Evolutionary conservation across 2,888 invertebrate genomes (phyloP).

Genomic region (Cheilosia pagana): DNA sequence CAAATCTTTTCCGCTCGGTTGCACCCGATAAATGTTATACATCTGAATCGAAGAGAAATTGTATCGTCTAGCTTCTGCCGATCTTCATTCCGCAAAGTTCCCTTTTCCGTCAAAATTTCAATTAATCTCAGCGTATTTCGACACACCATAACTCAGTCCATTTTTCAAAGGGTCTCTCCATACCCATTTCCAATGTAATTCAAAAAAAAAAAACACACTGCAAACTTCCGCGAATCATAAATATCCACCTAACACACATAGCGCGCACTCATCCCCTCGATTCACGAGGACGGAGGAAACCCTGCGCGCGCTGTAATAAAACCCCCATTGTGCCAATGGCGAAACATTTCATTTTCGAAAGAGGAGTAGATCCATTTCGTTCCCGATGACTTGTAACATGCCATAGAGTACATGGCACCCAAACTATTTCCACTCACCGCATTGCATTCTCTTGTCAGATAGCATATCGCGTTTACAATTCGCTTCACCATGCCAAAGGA

Average conservation of each 20-base stretch:
- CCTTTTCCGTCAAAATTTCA: too few species aligned
- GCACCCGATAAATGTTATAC: too few species aligned
- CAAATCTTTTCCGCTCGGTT: too few species aligned
- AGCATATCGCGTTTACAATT: constrained; percentile 57
- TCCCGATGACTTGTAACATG: constrained; percentile 71
- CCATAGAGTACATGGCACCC: constrained; percentile 54
- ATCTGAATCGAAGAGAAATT: too few species aligned
- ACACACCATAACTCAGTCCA: too few species aligned
- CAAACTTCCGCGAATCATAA: constrained; percentile 59
- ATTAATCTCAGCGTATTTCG: too few species aligned
- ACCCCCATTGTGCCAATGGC: constrained; percentile 58
- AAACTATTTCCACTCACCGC: constrained; percentile 63
- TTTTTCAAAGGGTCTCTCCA: too few species aligned
- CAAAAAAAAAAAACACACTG: constrained; percentile 45
- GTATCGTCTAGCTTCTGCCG: too few species aligned
- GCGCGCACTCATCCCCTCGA: constrained; percentile 14
- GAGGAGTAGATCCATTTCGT: constrained; percentile 62
- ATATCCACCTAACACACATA: constrained; percentile 43
- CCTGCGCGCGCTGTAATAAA: constrained; percentile 29
- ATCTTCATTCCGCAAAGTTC: too few species aligned
- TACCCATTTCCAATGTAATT: constrained; percentile 6
- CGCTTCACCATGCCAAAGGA: constrained; percentile 61
- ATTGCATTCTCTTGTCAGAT: constrained; percentile 41
- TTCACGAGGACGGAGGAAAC: constrained; percentile 38
- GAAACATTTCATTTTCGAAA: constrained; percentile 70